Base-by-base conservation (phyloP, 2,113 vertebrate species). In the Cathartes aura region DNA sequence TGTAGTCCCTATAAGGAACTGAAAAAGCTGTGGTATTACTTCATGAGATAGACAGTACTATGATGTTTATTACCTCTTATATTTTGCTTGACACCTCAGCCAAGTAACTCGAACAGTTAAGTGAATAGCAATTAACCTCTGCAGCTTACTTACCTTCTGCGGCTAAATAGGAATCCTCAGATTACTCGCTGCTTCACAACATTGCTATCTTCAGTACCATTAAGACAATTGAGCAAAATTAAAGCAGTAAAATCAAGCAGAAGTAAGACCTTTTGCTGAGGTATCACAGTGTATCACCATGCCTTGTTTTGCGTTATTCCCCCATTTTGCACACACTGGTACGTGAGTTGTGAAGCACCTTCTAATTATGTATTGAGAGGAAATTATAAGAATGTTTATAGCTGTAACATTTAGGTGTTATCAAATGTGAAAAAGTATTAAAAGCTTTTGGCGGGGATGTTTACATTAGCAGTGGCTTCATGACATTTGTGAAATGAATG, bases 391-490 rank as follows among this genome's bases (percentile, higher is more conserved):
- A 66, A 63, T 60, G 5, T 58, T 75, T 72, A 16, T 34, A 84
- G 29, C 27, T 62, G 19, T 91, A 45, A 43, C 5, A 21, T 64
- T 73, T 72, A 72, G 79, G 18, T 62, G 27, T 72, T 94, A 73
- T 27, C 22, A 53, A 32, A 53, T 62, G 10, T 64, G n/a, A 45
- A 52, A 74, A 87, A 4, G 2, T 56, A 63, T 71, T 83, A 55
- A 92, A 78, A 85, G 13, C 34, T 96, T 87, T 40, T 91, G 85
- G 72, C 10, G 81, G 72, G 80, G 34, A 38, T 90, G 29, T 95
- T 94, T 68, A 60, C 73, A 16, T 92, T 68, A 99, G 99, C 96
- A 97, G 68, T 99, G 99, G 99, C 98, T 99, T 75, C 93, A 96
- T 56, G 66, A 93, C 17, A 94, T 98, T 9, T 99, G 99, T 94